These are phyloP conservation scores for Ornithoptera priamus DNA, from an alignment of 2,888 invertebrate genomes.

Conservation along the genomic window DNA sequence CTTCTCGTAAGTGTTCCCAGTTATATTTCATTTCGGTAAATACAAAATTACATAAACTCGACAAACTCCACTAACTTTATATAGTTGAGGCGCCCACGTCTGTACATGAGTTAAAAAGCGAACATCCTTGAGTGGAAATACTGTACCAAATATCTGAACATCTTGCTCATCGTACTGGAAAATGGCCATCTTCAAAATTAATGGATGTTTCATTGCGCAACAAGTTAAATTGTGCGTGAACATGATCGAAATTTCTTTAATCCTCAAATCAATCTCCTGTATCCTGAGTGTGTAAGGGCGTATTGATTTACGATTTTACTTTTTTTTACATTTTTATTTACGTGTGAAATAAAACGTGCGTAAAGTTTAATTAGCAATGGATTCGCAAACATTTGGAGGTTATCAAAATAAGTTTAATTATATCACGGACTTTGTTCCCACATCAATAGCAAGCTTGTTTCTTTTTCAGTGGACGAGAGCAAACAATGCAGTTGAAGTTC, in stretches of 20 bases:
- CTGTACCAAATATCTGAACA: constrained; percentile 55
- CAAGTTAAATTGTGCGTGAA: constrained; percentile 74
- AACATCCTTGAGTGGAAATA: constrained; percentile 30
- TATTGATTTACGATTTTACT: background rate
- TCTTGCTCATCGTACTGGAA: constrained; percentile 65
- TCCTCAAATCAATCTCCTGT: constrained; percentile 42
- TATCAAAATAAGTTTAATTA: too few relatives aligned
- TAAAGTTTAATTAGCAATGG: too few relatives aligned
- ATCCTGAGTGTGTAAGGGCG: constrained; percentile 7
- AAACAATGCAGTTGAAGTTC: too few relatives aligned
- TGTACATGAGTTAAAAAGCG: background rate
- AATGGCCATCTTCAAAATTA: constrained; percentile 75
- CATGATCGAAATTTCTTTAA: constrained; percentile 53
- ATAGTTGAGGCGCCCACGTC: background rate
- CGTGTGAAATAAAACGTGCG: background rate
- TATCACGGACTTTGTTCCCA: too few relatives aligned
- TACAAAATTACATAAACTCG: constrained; percentile 36
- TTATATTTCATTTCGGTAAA: constrained; percentile 58
- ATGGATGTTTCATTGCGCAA: constrained; percentile 76
- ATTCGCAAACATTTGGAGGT: too few relatives aligned
- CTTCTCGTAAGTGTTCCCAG: constrained; percentile 66
- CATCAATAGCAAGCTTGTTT: too few relatives aligned
- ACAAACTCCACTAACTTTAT: constrained; percentile 6
- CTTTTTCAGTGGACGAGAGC: too few relatives aligned
- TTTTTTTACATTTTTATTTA: background rate